These are phyloP conservation scores for Chaetoderma sp. DNA, from an alignment of 2,888 invertebrate species.

Conservation along the genomic window DNA sequence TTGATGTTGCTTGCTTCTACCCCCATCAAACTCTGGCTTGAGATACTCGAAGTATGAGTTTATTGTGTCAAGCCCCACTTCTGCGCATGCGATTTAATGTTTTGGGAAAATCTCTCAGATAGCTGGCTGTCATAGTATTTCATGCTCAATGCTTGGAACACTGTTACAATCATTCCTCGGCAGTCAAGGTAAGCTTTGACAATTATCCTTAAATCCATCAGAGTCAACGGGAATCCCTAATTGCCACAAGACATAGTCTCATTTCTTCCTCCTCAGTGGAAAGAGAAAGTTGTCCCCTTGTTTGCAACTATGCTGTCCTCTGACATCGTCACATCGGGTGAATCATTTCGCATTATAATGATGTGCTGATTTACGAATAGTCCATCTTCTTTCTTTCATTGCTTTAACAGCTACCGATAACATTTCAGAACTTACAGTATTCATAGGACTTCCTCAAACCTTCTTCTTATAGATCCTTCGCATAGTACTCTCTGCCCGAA, in stretches of 20 bases:
- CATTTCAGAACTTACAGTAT: neutral
- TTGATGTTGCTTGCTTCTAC: slow-evolving; percentile 41
- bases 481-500: neutral
- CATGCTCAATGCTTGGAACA: slow-evolving; percentile 32
- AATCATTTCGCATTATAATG: neutral
- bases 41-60: neutral
- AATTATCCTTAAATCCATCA: slow-evolving; percentile 34
- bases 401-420: neutral
- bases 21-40: neutral
- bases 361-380: neutral
- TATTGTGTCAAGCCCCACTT: neutral
- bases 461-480: neutral
- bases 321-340: neutral
- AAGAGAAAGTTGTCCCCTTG: neutral
- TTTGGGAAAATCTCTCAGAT: slow-evolving; percentile 15
- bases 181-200: slow-evolving; percentile 45
- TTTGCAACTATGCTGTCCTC: neutral
- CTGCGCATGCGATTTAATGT: neutral
- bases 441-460: neutral
- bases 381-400: neutral
- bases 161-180: slow-evolving; percentile 32
- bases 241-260: neutral
- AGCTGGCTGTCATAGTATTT: slow-evolving; percentile 14
- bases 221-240: neutral
- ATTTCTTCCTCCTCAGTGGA: neutral